Percentiles rank a stretch among this genome's conserved stretches.
phyloP scores from a whole-genome alignment of 2,113 vertebrate species.

The Carollia perspicillata region DNA sequence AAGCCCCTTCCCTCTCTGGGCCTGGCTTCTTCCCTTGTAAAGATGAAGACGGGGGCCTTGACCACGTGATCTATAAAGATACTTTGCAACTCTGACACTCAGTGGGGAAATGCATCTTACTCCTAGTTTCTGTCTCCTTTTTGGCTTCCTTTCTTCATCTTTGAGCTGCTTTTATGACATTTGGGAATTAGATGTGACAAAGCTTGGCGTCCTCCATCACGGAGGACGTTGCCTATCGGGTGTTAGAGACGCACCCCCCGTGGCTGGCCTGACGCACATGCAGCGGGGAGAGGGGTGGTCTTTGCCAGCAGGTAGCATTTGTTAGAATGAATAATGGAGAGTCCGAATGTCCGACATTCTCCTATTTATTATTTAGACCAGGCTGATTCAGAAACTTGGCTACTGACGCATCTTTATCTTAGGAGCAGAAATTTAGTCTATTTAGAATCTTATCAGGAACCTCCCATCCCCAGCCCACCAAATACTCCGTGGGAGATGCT shows the following conservation, averaged over 20 bases:
- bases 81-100: neutral
- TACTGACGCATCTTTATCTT: neutral
- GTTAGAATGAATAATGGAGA: neutral
- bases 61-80: accelerated
- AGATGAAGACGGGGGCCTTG: neutral
- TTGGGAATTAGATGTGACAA: neutral
- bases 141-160: neutral
- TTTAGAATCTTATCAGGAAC: neutral
- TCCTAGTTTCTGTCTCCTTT: neutral
- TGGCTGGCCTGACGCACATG: neutral
- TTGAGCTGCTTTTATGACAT: neutral
- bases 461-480: neutral
- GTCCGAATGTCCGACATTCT: neutral
- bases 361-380: neutral
- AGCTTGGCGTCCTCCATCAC: neutral
- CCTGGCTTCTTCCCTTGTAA: neutral
- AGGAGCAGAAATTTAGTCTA: neutral
- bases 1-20: neutral
- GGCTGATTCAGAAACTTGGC: neutral
- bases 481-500: neutral
- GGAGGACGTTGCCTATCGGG: neutral
- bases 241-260: neutral
- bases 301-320: neutral
- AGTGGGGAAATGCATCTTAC: neutral
- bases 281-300: neutral